Base-by-base conservation (phyloP, 2,888 invertebrate species). In the Drosophila meridiana region DNA sequence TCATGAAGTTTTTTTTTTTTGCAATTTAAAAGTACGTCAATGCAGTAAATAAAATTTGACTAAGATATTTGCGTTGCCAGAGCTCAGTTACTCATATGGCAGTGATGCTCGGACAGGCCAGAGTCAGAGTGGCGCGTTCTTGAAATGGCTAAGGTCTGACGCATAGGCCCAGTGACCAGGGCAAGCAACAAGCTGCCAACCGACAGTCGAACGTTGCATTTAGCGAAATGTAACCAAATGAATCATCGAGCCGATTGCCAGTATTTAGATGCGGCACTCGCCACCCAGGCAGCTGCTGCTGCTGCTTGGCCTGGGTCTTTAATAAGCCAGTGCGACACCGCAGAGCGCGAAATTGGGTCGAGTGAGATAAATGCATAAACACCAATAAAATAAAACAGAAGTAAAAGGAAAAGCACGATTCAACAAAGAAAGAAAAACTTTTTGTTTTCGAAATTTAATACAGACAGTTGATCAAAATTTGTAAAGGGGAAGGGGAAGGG, bases 251-350 rank as follows among this genome's bases (percentile, higher is more conserved):
- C 64, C 32, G 47, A 40, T 57, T 56, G 61, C 52, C 42, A 45
- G 38, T 56, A 56, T 75, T 69, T 65, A 58, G 76, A 68, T 58
- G 56, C 64, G 36, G 34, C 74, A 53, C 30, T 53, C 69, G 76
- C 76, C 82, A 82, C 82, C 87, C 88, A 83, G 80, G 83, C 73
- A 47, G 88, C 67, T 45, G 60, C n/a, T 38, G 20, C 34, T 28
- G 28, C 45, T 26, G n/a, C 32, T 26, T 36, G 55, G 36, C 56
- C 62, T 48, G 64, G 63, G 73, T 63, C 73, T 78, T 89, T 82
- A 87, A 89, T 89, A 89, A 85, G 83, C 83, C 90, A 77, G 52
- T 52, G 67, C 79, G 82, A 84, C 79, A 70, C 56, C 11, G 52
- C 52, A 34, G 72, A 20, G 32, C 74, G 5, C 50, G 32, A 76